Base-by-base conservation (phyloP, 1,140 invertebrate species). In the Eurosta solidaginis region DNA sequence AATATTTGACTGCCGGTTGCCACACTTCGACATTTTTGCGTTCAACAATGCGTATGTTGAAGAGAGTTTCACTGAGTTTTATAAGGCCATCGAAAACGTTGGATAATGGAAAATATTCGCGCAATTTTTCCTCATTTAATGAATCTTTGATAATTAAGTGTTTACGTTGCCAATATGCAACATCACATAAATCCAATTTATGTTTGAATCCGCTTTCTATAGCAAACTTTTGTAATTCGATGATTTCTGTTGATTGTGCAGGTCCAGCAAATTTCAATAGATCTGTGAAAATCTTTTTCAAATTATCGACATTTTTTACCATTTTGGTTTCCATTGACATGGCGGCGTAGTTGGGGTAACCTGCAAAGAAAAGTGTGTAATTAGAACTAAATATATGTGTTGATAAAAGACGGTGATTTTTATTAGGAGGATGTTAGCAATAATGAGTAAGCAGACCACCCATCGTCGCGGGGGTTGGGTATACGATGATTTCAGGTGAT, bases 281-380 rank as follows among this genome's bases (percentile, higher is more conserved):
- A 80, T 88, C 92, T 68, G 93, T 89, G n/a, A 98, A 89, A 79
- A 94, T 91, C 59, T 91, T 89, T 75, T 93, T 89, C 1, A 97
- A 92, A 88, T 93, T 95, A 29, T 94, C 91, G n/a, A 96, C 88
- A 80, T 87, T 93, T 42, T 93, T 93, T 3, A 96, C 96, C 95
- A 98, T 97, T 91, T 97, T 98, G 0, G 95, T 97, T 89, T 95
- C 92, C 95, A 98, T 96, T 40, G 94, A 96, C 92, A 98, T 92
- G 40, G 97, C 92, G 0, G 91, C 93, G 88, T 91, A 97, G 78
- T 90, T 92, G 73, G 93, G 89, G 87, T 92, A 98, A 0, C 96
- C 76, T 77, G 22, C 10, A 76, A 76, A 40, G 1, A 45, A 76
- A 74, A 36, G 14, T 73, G 12, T 40, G 20, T 42, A 29, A 42